Evolutionary conservation across 1,140 invertebrate genomes (phyloP).

Genomic region (Tetramorium alpestre): DNA sequence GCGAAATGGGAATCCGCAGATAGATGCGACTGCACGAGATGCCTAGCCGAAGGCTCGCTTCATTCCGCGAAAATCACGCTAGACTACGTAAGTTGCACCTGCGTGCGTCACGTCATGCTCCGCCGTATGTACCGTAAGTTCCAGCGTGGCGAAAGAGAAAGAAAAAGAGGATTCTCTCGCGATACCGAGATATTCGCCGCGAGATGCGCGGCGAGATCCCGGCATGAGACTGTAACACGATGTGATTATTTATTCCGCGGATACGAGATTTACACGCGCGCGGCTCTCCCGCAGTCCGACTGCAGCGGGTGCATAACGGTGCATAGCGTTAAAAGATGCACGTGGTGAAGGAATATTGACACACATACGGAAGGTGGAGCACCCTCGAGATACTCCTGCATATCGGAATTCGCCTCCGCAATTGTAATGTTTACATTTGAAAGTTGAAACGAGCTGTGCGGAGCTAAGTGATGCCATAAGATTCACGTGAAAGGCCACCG

Average conservation of each 20-base stretch:
- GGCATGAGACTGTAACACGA: not conserved
- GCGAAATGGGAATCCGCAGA: slow-evolving; percentile 44
- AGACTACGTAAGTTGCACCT: slow-evolving; percentile 36
- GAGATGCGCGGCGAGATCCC: not conserved
- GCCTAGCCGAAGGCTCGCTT: slow-evolving; percentile 35
- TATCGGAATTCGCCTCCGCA: not conserved
- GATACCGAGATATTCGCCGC: not conserved
- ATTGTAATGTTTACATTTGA: not conserved
- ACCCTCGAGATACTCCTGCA: not conserved
- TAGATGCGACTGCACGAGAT: slow-evolving; percentile 61
- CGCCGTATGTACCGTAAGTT: slow-evolving; percentile 27
- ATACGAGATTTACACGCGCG: slow-evolving; percentile 19
- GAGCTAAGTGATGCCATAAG: not conserved
- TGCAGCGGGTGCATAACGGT: not conserved
- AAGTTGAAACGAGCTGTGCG: not conserved
- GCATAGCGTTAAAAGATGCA: slow-evolving; percentile 1
- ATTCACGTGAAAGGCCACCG: not conserved
- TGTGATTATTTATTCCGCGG: slow-evolving; percentile 34
- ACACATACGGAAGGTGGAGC: slow-evolving; percentile 22
- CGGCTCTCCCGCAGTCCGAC: not conserved
- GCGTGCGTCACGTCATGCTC: slow-evolving; percentile 18
- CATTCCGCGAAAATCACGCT: slow-evolving; percentile 34
- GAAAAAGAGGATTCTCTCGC: not conserved
- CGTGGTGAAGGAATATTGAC: slow-evolving; percentile 13
- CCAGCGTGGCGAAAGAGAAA: not conserved